These are phyloP conservation scores for Actias luna DNA, from an alignment of 2,888 invertebrate genomes.

Conservation along the genomic window DNA sequence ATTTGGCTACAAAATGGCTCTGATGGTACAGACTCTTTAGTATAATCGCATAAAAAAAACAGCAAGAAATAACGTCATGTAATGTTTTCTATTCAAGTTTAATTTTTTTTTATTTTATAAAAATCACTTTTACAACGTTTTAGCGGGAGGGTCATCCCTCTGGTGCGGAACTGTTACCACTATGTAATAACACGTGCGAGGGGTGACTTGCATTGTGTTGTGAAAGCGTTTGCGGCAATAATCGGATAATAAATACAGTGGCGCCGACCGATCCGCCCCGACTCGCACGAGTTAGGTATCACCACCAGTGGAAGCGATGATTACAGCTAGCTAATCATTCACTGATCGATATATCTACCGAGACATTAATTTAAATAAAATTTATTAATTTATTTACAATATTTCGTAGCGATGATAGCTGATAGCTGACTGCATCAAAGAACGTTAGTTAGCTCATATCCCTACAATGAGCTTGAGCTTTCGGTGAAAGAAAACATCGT, in stretches of 20 bases:
- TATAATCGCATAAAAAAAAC: neutral
- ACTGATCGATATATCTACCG: neutral
- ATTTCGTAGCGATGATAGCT: too few relatives aligned
- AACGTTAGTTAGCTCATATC: too few relatives aligned
- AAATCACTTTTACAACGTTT: slow-evolving; percentile 8
- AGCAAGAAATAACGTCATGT: neutral
- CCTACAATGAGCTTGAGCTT: too few relatives aligned
- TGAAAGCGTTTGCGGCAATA: slow-evolving; percentile 55
- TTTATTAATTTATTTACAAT: neutral
- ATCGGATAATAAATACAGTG: slow-evolving; percentile 58
- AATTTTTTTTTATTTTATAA: neutral
- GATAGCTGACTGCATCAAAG: too few relatives aligned
- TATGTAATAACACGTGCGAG: slow-evolving; percentile 35
- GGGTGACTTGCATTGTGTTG: slow-evolving; percentile 39
- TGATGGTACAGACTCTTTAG: neutral
- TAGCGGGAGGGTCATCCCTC: neutral
- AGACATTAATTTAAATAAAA: neutral
- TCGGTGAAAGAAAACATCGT: too few relatives aligned
- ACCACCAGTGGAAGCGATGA: neutral
- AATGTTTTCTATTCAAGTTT: neutral
- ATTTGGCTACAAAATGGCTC: neutral
- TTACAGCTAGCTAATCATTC: neutral
- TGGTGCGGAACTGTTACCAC: neutral
- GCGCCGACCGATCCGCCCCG: slow-evolving; percentile 36
- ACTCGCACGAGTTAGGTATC: slow-evolving; percentile 3